phyloP scores from a whole-genome alignment of 2,113 vertebrate species.

The Solea solea region DNA sequence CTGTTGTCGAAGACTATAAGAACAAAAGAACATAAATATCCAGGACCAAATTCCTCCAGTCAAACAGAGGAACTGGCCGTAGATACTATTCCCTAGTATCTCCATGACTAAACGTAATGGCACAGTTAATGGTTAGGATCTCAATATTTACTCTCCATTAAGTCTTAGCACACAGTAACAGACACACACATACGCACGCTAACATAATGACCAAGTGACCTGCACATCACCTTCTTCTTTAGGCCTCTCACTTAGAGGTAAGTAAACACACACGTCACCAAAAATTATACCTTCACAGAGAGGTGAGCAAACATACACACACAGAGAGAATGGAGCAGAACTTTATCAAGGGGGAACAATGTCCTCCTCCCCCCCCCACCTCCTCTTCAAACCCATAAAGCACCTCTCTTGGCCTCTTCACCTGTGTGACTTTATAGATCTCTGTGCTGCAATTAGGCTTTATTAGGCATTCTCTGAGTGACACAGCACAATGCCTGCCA shows the following conservation, averaged over 20 bases:
- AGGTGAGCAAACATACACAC: constrained; percentile 53
- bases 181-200: constrained; percentile 19
- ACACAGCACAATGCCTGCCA: constrained; percentile 65
- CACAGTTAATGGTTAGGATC: constrained; percentile 76
- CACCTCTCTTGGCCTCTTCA: constrained; percentile 54
- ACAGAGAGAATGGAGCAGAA: constrained; percentile 22
- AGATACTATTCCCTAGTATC: constrained; percentile 65
- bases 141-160: constrained; percentile 76
- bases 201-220: constrained; percentile 68
- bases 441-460: constrained; percentile 74
- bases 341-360: constrained; percentile 76
- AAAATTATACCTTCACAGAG: constrained; percentile 69
- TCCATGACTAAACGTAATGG: constrained; percentile 70
- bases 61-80: constrained; percentile 69
- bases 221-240: constrained; percentile 56
- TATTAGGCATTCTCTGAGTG: constrained; percentile 73
- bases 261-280: constrained; percentile 80
- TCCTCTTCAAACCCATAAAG: constrained; percentile 69
- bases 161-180: constrained; percentile 48
- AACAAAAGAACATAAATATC: constrained; percentile 66
- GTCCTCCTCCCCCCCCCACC: constrained; percentile 30
- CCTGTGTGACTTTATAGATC: constrained; percentile 77
- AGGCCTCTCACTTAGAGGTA: constrained; percentile 78
- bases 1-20: constrained; percentile 60
- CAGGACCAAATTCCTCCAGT: constrained; percentile 62